These are phyloP conservation scores for Meleagris gallopavo DNA, from an alignment of 2,113 vertebrate species.

Conservation along the genomic window DNA sequence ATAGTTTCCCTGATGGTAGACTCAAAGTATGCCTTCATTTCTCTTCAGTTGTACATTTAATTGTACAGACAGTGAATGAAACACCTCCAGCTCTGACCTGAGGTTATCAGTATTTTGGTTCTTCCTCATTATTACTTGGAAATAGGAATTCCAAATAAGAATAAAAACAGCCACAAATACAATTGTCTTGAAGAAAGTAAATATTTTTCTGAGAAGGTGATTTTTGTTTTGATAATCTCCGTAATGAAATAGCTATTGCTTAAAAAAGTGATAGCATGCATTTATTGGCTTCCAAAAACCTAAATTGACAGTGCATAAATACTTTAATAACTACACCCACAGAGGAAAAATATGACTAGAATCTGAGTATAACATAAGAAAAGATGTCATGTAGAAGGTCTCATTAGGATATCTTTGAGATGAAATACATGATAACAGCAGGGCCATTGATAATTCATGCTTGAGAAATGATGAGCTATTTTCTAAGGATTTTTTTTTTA, in stretches of 20 bases:
- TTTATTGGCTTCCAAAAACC: neutral
- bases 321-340: neutral
- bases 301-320: slow-evolving; percentile 1
- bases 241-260: neutral
- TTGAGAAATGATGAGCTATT: neutral
- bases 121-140: neutral
- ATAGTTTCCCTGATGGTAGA: neutral
- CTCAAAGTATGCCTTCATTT: neutral
- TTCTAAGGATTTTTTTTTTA: neutral
- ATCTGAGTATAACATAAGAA: neutral
- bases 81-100: neutral
- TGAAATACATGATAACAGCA: neutral
- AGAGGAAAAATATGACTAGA: neutral
- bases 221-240: neutral
- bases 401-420: neutral
- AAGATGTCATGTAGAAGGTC: neutral
- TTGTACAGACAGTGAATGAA: neutral
- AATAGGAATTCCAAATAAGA: neutral
- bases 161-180: neutral
- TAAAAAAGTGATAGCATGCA: neutral
- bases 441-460: neutral
- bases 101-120: neutral
- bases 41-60: neutral
- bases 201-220: neutral
- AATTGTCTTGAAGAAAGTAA: neutral